Conservation (phyloP, 2,797 vertebrate genomes). For the Sphenodon punctatus region DNA sequence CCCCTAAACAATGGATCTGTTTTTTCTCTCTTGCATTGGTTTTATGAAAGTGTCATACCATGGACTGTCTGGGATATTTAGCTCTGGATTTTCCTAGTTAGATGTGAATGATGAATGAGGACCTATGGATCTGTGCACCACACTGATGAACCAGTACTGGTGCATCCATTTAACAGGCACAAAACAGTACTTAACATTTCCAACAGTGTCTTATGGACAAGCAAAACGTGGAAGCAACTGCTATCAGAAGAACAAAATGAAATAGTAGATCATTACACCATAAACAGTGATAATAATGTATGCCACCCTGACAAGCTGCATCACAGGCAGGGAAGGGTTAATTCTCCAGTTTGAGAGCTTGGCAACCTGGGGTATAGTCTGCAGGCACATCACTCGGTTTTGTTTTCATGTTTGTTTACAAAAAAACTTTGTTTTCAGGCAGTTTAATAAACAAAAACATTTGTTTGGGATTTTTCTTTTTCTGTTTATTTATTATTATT, state of each 20-base stretch:
- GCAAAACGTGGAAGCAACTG: not conserved
- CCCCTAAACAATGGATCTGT: not conserved
- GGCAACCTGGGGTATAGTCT: too few species aligned
- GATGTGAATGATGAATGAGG: too few species aligned
- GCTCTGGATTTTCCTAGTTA: too few species aligned
- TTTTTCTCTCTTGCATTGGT: not conserved
- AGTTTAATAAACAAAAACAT: too few species aligned
- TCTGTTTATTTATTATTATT: too few species aligned
- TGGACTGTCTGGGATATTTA: not conserved
- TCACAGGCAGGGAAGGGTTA: not conserved
- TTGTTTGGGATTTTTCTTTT: too few species aligned
- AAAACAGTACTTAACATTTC: not conserved
- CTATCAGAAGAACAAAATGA: not conserved
- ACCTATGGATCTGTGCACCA: not conserved
- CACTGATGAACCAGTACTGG: not conserved
- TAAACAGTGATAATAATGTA: not conserved
- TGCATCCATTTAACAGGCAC: not conserved
- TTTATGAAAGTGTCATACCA: not conserved
- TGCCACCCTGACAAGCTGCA: not conserved
- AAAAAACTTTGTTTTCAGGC: too few species aligned
- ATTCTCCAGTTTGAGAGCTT: too few species aligned
- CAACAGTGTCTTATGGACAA: not conserved
- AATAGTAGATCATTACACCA: not conserved
- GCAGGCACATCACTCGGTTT: too few species aligned
- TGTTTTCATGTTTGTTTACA: too few species aligned